A percentile compares a stretch with the other conserved stretches of the same genome.
Evolutionary conservation across 2,888 invertebrate genomes (phyloP).

Genomic region (Phytoseiulus persimilis): DNA sequence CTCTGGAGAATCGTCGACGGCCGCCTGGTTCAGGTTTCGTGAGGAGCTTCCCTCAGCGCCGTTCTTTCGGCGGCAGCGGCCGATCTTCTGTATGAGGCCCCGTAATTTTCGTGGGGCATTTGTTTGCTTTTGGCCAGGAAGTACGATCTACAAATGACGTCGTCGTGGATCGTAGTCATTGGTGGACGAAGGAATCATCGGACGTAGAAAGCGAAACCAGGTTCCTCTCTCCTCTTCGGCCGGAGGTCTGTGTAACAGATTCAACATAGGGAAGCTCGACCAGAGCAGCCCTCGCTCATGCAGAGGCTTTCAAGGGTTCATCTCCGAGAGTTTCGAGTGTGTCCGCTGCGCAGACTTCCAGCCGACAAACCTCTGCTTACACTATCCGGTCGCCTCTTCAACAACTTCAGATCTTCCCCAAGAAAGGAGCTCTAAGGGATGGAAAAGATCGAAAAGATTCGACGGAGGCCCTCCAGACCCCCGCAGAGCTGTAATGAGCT

Average conservation of each 20-base stretch:
- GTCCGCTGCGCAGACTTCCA: neutral
- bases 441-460: neutral
- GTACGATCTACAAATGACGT: neutral
- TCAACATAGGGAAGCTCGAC: too few relatives aligned
- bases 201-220: neutral
- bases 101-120: neutral
- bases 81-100: neutral
- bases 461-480: slow-evolving; percentile 5
- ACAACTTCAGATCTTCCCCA: neutral
- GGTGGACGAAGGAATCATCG: neutral
- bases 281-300: too few relatives aligned
- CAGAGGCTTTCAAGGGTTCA: neutral
- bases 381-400: neutral
- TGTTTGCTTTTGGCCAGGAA: neutral
- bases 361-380: neutral
- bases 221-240: neutral
- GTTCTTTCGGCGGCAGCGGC: neutral
- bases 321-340: neutral
- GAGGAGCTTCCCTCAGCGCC: neutral
- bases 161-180: neutral
- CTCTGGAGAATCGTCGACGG: neutral
- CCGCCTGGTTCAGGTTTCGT: neutral
- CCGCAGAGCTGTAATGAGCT: neutral
- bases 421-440: neutral
- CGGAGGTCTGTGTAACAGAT: too few relatives aligned